Percentiles rank a stretch among this genome's conserved stretches.
These are phyloP conservation scores for Herpetotheres cachinnans DNA, from an alignment of 2,113 vertebrate genomes.

Conservation along the genomic window DNA sequence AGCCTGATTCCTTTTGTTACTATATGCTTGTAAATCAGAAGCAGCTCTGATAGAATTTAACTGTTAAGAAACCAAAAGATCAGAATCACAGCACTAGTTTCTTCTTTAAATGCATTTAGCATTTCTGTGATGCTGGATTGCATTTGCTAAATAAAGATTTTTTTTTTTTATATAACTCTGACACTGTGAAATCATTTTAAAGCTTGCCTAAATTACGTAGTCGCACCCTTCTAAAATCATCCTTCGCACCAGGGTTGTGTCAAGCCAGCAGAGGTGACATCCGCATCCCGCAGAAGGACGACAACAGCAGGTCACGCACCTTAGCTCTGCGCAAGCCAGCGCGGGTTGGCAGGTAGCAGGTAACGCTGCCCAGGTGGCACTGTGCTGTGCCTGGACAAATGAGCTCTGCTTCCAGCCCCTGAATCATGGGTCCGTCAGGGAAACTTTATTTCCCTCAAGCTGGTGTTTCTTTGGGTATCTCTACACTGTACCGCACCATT, in stretches of 20 bases:
- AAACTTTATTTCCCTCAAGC: background rate
- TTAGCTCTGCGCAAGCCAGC: fast-evolving
- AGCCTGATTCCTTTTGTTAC: background rate
- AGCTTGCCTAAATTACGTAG: background rate
- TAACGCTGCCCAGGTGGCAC: background rate
- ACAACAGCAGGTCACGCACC: background rate
- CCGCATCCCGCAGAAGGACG: fast-evolving
- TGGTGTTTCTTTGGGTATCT: background rate
- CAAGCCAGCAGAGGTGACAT: fast-evolving
- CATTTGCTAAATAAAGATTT: background rate
- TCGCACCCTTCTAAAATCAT: background rate
- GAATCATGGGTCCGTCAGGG: fast-evolving
- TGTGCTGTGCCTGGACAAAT: background rate
- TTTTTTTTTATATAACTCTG: background rate
- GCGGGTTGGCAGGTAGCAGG: background rate
- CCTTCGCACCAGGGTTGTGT: background rate
- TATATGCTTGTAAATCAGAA: background rate
- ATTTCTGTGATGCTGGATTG: background rate
- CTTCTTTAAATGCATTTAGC: background rate
- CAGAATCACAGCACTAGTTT: background rate
- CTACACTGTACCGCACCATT: fast-evolving
- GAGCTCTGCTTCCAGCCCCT: background rate
- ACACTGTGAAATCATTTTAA: background rate
- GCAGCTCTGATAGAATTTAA: background rate
- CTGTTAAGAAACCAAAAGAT: background rate